These are phyloP conservation scores for Stomorhina lunata DNA, from an alignment of 2,888 invertebrate species.

Conservation along the genomic window DNA sequence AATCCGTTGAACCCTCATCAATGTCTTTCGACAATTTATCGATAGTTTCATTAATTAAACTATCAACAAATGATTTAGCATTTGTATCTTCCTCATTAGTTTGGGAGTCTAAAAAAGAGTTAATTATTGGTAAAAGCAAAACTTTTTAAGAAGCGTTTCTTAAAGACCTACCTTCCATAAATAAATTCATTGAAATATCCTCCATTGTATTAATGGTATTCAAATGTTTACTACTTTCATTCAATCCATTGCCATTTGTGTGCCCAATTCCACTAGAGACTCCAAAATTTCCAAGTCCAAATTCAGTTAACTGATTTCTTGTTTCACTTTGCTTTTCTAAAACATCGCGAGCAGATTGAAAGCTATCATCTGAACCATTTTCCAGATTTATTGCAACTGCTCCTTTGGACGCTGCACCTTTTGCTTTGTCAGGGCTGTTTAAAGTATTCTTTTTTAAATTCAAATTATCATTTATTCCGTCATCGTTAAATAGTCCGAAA, in stretches of 20 bases:
- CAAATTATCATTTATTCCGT: neutral
- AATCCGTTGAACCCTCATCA: slow-evolving; percentile 31
- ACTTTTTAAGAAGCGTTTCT: too few species aligned
- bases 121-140: too few species aligned
- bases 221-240: slow-evolving; percentile 9
- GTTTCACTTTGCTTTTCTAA: slow-evolving; percentile 2
- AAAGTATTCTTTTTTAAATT: neutral
- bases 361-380: slow-evolving; percentile 47
- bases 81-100: slow-evolving; percentile 53
- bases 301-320: slow-evolving; percentile 20
- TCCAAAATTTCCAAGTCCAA: neutral
- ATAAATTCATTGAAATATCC: slow-evolving; percentile 63
- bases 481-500: neutral
- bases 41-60: slow-evolving; percentile 61
- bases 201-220: slow-evolving; percentile 28
- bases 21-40: slow-evolving; percentile 63
- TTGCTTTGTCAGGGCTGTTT: neutral
- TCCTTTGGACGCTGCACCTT: neutral
- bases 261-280: too few species aligned
- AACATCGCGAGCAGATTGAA: slow-evolving; percentile 42
- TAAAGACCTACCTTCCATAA: slow-evolving; percentile 67
- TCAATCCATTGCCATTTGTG: slow-evolving; percentile 26
- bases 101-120: slow-evolving; percentile 57
- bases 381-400: slow-evolving; percentile 3
- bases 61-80: slow-evolving; percentile 60